Evolutionary conservation across 2,797 vertebrate species (phyloP).

Genomic region (Rachycentron canadum): DNA sequence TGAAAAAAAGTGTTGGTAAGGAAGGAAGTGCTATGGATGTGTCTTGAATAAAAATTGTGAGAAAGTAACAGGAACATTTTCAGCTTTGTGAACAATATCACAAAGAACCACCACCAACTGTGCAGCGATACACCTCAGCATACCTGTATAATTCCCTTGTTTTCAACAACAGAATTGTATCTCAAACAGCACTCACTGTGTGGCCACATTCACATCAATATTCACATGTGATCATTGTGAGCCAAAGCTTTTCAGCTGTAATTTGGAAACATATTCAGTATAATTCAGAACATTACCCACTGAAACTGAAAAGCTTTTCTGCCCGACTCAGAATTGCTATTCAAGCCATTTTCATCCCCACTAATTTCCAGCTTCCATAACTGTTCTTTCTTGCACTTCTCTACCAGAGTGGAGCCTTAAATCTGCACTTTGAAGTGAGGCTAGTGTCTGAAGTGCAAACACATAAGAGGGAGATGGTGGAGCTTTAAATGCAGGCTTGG

Average conservation of each 20-base stretch:
- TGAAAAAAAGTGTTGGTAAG: neutral
- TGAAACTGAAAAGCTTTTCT: constrained; percentile 45
- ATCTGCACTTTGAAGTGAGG: constrained; percentile 74
- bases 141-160: constrained; percentile 7
- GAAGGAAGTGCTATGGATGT: neutral
- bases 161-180: constrained; percentile 10
- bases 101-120: constrained; percentile 1
- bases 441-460: constrained; percentile 67
- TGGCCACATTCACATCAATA: constrained; percentile 21
- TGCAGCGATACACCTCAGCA: neutral
- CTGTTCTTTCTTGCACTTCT: constrained; percentile 35
- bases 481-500: constrained; percentile 57
- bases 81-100: neutral
- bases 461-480: constrained; percentile 44
- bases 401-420: constrained; percentile 60
- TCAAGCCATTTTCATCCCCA: constrained; percentile 46
- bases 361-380: constrained; percentile 53
- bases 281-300: constrained; percentile 51
- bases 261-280: constrained; percentile 45
- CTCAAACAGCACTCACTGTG: constrained; percentile 12
- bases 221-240: constrained; percentile 21
- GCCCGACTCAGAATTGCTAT: constrained; percentile 58
- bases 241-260: constrained; percentile 22
- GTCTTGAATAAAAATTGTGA: neutral
- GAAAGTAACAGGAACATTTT: neutral